These are phyloP conservation scores for Frankliniella intonsa DNA, from an alignment of 2,888 invertebrate species.

Conservation along the genomic window DNA sequence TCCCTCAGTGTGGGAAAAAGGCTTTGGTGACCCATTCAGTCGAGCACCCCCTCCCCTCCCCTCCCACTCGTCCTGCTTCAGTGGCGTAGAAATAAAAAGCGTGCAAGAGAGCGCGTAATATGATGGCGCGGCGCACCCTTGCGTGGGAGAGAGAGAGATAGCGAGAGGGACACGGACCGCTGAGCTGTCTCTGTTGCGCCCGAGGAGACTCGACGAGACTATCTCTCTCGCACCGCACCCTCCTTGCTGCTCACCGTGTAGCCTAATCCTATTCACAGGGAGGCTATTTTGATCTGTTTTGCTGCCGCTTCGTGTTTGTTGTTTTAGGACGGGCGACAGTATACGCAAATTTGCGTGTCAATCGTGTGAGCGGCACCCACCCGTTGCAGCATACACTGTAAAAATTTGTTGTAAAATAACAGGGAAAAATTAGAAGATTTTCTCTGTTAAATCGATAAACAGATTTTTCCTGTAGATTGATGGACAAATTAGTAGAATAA, in stretches of 20 bases:
- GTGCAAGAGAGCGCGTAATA: background rate
- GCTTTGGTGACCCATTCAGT: too few relatives aligned
- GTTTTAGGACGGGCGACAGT: background rate
- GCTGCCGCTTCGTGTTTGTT: background rate
- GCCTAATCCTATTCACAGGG: background rate
- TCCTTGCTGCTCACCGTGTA: background rate
- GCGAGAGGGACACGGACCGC: background rate
- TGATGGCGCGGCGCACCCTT: too few relatives aligned
- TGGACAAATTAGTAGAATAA: too few relatives aligned
- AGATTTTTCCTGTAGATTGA: too few relatives aligned
- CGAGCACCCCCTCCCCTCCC: too few relatives aligned
- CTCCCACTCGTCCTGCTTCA: too few relatives aligned
- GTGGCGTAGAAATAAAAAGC: background rate
- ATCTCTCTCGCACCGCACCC: too few relatives aligned
- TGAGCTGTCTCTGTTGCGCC: background rate
- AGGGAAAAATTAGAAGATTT: too few relatives aligned
- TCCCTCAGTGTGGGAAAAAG: too few relatives aligned
- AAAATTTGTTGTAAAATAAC: too few relatives aligned
- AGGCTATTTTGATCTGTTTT: conserved; percentile 18
- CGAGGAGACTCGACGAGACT: background rate
- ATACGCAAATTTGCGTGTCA: background rate
- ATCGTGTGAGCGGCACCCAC: background rate
- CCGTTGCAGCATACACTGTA: too few relatives aligned
- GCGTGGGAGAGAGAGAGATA: background rate
- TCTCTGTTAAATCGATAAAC: too few relatives aligned